Evolutionary conservation across 2,888 invertebrate genomes (phyloP).

Genomic region (Neoaliturus tenellus): DNA sequence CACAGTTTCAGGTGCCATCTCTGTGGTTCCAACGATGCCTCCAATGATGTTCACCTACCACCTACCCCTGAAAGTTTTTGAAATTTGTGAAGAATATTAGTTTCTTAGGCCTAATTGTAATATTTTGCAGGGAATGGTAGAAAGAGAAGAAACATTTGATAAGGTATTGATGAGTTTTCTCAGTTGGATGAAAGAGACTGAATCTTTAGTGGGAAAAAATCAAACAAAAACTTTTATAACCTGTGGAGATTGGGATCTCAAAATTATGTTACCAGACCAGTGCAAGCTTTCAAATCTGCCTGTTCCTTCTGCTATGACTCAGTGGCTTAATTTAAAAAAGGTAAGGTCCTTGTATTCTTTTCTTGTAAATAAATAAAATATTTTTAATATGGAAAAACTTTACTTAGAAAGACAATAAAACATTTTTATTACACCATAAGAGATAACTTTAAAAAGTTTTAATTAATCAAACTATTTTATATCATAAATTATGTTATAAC

Average conservation of each 20-base stretch:
- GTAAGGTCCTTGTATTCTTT: background rate
- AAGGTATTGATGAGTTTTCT: constrained; percentile 28
- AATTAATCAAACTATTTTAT: too few relatives aligned
- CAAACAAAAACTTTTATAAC: constrained; percentile 39
- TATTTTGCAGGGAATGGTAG: constrained; percentile 18
- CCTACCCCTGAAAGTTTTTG: too few relatives aligned
- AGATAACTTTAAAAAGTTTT: too few relatives aligned
- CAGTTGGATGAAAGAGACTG: constrained; percentile 12
- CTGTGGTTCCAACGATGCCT: background rate
- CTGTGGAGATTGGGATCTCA: constrained; percentile 53
- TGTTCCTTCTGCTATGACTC: constrained; percentile 40
- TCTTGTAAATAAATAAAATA: too few relatives aligned
- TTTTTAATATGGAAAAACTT: too few relatives aligned
- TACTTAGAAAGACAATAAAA: too few relatives aligned
- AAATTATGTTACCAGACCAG: constrained; percentile 51
- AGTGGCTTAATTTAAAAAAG: constrained; percentile 55
- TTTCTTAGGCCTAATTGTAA: too few relatives aligned
- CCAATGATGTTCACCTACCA: background rate
- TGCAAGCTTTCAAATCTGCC: constrained; percentile 41
- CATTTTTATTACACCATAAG: too few relatives aligned
- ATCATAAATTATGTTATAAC: too few relatives aligned
- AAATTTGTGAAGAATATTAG: too few relatives aligned
- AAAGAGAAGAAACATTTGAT: constrained; percentile 46
- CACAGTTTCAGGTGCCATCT: background rate
- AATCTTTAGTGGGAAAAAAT: background rate